Conservation (phyloP, 37 sponge, comb jelly and placozoan genomes). For the Beroe forskalii region DNA sequence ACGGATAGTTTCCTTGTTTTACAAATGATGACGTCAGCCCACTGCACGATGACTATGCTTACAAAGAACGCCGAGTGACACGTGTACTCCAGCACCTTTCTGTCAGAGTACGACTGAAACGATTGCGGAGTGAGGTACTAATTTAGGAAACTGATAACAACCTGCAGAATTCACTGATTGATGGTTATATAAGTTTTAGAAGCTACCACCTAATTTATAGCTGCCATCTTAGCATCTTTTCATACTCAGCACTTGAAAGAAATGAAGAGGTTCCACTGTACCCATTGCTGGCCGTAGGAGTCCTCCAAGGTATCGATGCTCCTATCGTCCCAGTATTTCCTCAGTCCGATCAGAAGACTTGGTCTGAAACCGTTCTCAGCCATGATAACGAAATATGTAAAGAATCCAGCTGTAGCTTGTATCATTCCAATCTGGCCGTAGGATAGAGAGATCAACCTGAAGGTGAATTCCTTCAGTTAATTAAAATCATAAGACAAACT, state of each 20-base stretch:
- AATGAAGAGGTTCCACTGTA: constrained; percentile 26
- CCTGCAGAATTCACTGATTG: too few relatives aligned
- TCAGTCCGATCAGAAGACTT: constrained; percentile 68
- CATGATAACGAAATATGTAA: constrained; percentile 94
- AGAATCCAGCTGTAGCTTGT: constrained; percentile 91
- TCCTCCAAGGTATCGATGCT: constrained; percentile 71
- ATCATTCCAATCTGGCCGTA: constrained; percentile 96
- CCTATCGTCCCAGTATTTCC: constrained; percentile 78
- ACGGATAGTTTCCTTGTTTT: constrained; percentile 89
- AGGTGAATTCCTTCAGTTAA: too few relatives aligned
- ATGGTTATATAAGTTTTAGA: too few relatives aligned
- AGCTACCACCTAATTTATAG: too few relatives aligned
- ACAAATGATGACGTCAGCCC: constrained; percentile 96
- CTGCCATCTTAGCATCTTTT: too few relatives aligned
- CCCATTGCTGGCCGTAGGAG: constrained; percentile 96
- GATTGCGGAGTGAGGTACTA: background rate
- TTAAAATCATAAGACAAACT: too few relatives aligned
- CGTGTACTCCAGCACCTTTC: constrained; percentile 86
- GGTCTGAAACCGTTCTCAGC: constrained; percentile 95
- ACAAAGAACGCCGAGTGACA: constrained; percentile 95
- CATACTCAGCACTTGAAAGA: too few relatives aligned
- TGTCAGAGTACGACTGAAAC: constrained; percentile 73
- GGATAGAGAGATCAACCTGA: constrained; percentile 73
- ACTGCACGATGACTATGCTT: constrained; percentile 92
- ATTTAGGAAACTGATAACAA: background rate